These are phyloP conservation scores for Triops longicaudatus DNA, from an alignment of 1,140 invertebrate species.

Conservation along the genomic window DNA sequence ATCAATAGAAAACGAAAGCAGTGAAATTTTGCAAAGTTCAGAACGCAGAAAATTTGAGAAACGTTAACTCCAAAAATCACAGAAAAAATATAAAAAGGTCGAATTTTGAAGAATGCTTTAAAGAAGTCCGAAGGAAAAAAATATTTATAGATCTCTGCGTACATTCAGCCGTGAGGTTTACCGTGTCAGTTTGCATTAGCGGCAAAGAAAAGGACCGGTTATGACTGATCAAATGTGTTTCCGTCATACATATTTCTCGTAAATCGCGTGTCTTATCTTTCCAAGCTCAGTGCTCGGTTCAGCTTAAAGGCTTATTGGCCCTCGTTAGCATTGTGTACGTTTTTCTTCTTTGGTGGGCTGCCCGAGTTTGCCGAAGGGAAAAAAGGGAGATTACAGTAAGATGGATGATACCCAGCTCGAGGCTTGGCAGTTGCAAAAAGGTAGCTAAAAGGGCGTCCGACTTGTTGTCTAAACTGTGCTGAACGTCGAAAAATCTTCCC, in stretches of 20 bases:
- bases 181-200: no score
- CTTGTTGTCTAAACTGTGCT: background rate
- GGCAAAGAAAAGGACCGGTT: no score
- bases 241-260: background rate
- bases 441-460: background rate
- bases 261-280: background rate
- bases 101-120: no score
- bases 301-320: background rate
- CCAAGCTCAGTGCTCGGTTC: background rate
- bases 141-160: no score
- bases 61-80: no score
- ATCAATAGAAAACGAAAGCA: no score
- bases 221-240: no score
- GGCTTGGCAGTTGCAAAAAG: conserved; percentile 11
- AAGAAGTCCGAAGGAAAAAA: no score
- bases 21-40: no score
- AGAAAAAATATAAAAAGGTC: no score
- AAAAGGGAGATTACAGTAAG: conserved; percentile 1
- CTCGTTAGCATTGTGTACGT: background rate
- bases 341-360: background rate
- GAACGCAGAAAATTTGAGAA: no score
- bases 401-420: background rate
- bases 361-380: background rate
- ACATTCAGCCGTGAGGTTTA: no score
- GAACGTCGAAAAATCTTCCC: background rate